A percentile compares a stretch with the other conserved stretches of the same genome.
phyloP scores from a whole-genome alignment of 2,113 vertebrate species.

The Lepus europaeus region DNA sequence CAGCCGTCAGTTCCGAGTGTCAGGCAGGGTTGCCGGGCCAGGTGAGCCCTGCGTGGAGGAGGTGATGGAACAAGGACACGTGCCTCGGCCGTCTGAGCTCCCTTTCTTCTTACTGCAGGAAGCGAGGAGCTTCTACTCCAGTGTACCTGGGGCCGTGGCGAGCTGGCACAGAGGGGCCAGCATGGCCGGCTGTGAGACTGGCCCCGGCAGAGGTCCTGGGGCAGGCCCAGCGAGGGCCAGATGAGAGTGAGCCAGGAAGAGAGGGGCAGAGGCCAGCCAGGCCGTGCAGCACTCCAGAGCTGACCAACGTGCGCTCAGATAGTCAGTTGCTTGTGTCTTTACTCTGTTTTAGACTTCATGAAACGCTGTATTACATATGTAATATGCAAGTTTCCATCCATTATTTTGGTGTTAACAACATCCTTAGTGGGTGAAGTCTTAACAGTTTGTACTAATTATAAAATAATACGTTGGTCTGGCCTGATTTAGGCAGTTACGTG shows the following conservation, averaged over 20 bases:
- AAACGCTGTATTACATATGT: background rate
- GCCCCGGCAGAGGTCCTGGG: background rate
- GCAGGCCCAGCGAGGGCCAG: background rate
- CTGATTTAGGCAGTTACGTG: slow-evolving; percentile 11
- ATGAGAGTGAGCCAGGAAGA: fast-evolving
- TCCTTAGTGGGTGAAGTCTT: background rate
- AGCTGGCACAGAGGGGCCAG: background rate
- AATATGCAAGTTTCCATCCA: background rate
- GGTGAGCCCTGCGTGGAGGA: background rate
- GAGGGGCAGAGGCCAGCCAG: background rate
- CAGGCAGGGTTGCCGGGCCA: background rate
- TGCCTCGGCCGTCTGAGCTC: no score
- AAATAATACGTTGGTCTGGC: background rate
- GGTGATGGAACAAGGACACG: no score
- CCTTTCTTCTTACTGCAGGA: background rate
- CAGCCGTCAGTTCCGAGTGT: background rate
- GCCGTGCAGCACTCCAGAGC: fast-evolving
- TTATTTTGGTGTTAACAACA: slow-evolving; percentile 1
- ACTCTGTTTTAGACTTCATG: background rate
- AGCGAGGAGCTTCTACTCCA: background rate
- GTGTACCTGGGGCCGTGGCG: background rate
- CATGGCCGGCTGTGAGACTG: background rate
- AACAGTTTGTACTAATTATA: slow-evolving; percentile 37
- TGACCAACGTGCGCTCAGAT: background rate
- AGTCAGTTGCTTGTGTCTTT: background rate